Base-by-base conservation (phyloP, 1,140 invertebrate genomes). In the Dendrolimus punctatus region DNA sequence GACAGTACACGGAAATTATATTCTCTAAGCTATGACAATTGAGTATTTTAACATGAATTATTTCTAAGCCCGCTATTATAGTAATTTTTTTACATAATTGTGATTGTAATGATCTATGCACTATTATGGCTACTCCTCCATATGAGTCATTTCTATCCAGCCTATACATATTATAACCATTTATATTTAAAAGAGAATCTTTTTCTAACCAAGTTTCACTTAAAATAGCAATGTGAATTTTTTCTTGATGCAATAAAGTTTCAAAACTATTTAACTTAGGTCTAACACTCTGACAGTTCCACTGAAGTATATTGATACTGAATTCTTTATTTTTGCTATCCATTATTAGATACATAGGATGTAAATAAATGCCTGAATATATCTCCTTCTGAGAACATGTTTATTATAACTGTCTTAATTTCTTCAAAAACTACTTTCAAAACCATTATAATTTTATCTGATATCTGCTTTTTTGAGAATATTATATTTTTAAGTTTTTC, bases 271-370 rank as follows among this genome's bases (percentile, higher is more conserved):
- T 8, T 38, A 42, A 48, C 39, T 54, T 54, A 8, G 52, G 52
- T n/a, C 40, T 54, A 10, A 53, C 8, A 38, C 51, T 53, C n/a
- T 40, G 51, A 10, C 8, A 6, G 37, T 53, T 53, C 51, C 52
- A 54, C n/a, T 54, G 52, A 3, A 48, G 4, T 42, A 54, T 48
- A 48, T 53, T 53, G 41, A 53, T 39, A 40, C 6, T 8, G n/a
- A 5, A 37, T 6, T 48, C 9, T 37, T 48, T 48, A 23, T 38
- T 4, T 6, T 8, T 37, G 46, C 46, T 37, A 45, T 46, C 38
- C 39, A 8, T 44, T 40, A 53, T 39, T 8, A 5, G 36, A 23
- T n/a, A n/a, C n/a, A n/a, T n/a, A n/a, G 8, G 5, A 8, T 6
- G 38, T 8, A 44, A 53, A 23, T 7, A 53, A 5, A n/a, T 46